Conservation (phyloP, 2,888 invertebrate species). For the Furcula furcula region DNA sequence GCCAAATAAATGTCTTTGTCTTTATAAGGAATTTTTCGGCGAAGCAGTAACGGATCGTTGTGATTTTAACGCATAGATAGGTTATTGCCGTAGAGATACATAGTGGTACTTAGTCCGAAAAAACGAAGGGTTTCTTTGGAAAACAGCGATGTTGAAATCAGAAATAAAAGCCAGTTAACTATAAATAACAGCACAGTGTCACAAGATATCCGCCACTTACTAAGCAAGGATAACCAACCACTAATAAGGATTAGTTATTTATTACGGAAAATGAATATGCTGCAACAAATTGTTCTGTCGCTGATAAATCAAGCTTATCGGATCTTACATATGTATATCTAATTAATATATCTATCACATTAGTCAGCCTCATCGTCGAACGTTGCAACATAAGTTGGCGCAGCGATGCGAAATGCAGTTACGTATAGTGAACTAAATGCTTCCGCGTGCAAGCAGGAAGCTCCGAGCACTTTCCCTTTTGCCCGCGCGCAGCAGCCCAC, state of each 20-base stretch:
- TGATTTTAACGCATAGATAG: too few relatives aligned
- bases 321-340: conserved; percentile 3
- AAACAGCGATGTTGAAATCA: too few relatives aligned
- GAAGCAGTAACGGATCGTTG: too few relatives aligned
- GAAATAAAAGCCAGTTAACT: too few relatives aligned
- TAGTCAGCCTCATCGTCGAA: conserved; percentile 25
- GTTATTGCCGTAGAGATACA: too few relatives aligned
- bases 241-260: too few relatives aligned
- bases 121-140: too few relatives aligned
- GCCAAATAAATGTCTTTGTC: too few relatives aligned
- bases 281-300: background rate
- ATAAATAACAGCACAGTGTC: background rate
- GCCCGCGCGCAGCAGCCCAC: conserved; percentile 76
- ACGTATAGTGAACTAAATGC: conserved; percentile 64
- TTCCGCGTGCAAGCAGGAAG: conserved; percentile 80
- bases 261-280: background rate
- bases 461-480: conserved; percentile 77
- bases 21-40: too few relatives aligned
- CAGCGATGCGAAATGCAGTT: conserved; percentile 57
- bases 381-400: conserved; percentile 29
- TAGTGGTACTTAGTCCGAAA: too few relatives aligned
- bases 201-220: background rate
- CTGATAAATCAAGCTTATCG: background rate
- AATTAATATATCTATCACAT: conserved; percentile 17
- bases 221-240: background rate